phyloP scores from a whole-genome alignment of 1,140 invertebrate genomes.

The Drosophila kohkoa region DNA sequence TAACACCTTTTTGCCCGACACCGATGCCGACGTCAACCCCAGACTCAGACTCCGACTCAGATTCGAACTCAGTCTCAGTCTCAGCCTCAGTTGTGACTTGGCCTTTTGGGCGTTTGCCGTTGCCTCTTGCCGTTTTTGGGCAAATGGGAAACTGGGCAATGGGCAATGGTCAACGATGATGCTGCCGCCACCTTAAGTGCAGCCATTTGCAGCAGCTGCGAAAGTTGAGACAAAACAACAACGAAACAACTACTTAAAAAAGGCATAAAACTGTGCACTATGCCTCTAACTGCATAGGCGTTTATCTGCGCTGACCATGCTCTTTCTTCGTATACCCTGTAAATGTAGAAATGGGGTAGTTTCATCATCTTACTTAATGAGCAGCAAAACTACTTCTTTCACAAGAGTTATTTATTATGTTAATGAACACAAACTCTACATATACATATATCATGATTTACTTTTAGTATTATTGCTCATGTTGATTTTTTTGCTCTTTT shows the following conservation, averaged over 20 bases:
- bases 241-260: constrained; percentile 17
- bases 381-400: too few species aligned
- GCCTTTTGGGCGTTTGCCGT: constrained; percentile 34
- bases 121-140: constrained; percentile 25
- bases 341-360: background rate
- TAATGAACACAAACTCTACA: too few species aligned
- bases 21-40: background rate
- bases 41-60: too few species aligned
- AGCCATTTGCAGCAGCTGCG: constrained; percentile 28
- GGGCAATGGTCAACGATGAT: constrained; percentile 27
- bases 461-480: too few species aligned
- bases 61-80: too few species aligned
- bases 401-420: too few species aligned
- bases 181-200: constrained; percentile 38
- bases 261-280: constrained; percentile 44
- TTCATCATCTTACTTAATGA: background rate
- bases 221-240: background rate
- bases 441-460: too few species aligned
- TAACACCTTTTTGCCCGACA: constrained; percentile 47
- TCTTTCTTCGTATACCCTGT: constrained; percentile 24
- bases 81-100: too few species aligned
- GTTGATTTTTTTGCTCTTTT: too few species aligned
- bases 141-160: constrained; percentile 4
- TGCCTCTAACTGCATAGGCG: constrained; percentile 21
- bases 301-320: constrained; percentile 25